phyloP scores from a whole-genome alignment of 1,140 invertebrate species.

The Ceratoteleas bidentatus region DNA sequence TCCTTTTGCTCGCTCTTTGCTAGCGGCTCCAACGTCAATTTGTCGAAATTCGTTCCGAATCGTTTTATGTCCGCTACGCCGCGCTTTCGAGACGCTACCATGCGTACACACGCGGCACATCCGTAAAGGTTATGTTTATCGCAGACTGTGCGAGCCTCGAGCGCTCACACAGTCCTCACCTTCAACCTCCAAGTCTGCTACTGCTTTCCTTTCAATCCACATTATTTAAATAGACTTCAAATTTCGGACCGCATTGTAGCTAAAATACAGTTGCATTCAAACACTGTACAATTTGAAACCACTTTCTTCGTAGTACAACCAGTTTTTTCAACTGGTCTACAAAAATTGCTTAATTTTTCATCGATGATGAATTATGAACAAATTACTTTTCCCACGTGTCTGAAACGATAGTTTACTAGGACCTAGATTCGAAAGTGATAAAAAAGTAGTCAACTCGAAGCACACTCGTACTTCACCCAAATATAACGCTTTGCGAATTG shows the following conservation, averaged over 20 bases:
- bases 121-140: slow-evolving; percentile 64
- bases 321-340: too few species aligned
- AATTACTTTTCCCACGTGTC: too few species aligned
- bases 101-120: slow-evolving; percentile 74
- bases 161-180: slow-evolving; percentile 47
- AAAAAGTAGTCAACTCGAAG: too few species aligned
- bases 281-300: too few species aligned
- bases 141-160: slow-evolving; percentile 46
- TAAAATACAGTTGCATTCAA: too few species aligned
- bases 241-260: background rate
- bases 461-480: too few species aligned
- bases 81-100: slow-evolving; percentile 76
- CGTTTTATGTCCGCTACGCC: slow-evolving; percentile 79
- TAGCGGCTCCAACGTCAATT: slow-evolving; percentile 77
- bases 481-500: too few species aligned
- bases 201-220: slow-evolving; percentile 24
- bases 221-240: slow-evolving; percentile 41
- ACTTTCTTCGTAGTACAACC: too few species aligned
- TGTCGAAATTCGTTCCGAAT: slow-evolving; percentile 82
- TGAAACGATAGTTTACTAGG: too few species aligned
- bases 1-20: slow-evolving; percentile 68
- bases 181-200: slow-evolving; percentile 59
- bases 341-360: too few species aligned
- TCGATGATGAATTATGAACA: too few species aligned
- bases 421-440: too few species aligned